Conservation (phyloP, 2,797 vertebrate species). For the Bufotes viridis region DNA sequence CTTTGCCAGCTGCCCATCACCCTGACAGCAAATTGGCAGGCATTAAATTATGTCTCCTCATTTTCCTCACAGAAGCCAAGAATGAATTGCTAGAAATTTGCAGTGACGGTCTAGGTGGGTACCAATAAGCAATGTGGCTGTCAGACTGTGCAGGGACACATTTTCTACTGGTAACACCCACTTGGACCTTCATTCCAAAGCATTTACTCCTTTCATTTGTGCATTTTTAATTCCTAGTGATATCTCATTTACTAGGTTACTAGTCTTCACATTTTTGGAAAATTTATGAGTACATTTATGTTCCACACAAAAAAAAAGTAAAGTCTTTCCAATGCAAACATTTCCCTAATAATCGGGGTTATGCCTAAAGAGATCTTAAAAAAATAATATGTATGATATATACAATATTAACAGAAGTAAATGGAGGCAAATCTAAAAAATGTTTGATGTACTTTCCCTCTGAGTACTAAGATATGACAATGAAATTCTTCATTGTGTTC, state of each 20-base stretch:
- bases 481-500: slow-evolving; percentile 33
- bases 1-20: too few species aligned
- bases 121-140: too few species aligned
- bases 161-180: too few species aligned
- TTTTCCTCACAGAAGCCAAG: too few species aligned
- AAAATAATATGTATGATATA: slow-evolving; percentile 6
- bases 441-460: slow-evolving; percentile 26
- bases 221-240: background rate
- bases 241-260: background rate
- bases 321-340: background rate
- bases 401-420: slow-evolving; percentile 44
- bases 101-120: too few species aligned
- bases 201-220: background rate
- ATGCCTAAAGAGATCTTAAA: background rate
- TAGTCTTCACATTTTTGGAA: background rate
- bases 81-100: too few species aligned
- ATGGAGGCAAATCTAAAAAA: slow-evolving; percentile 1
- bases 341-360: background rate
- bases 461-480: slow-evolving; percentile 36
- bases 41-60: too few species aligned
- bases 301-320: background rate
- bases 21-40: too few species aligned
- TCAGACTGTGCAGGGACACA: too few species aligned
- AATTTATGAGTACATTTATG: background rate
- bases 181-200: too few species aligned